These are phyloP conservation scores for Cyrtorhinus lividipennis DNA, from an alignment of 1,140 invertebrate species.

Conservation along the genomic window DNA sequence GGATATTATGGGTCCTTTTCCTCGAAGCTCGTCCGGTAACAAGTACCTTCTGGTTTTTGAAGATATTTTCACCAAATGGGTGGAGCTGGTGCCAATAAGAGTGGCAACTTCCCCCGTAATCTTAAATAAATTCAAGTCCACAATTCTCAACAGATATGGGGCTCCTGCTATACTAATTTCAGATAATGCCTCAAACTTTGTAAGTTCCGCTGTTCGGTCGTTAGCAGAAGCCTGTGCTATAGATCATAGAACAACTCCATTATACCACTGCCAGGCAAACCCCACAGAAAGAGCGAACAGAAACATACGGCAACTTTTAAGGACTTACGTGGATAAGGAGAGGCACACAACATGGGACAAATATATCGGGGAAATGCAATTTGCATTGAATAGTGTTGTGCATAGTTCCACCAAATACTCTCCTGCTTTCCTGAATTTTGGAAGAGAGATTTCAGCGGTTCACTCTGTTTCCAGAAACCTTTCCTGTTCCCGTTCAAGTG, in stretches of 20 bases:
- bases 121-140: too few species aligned
- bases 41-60: constrained; percentile 18
- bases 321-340: background rate
- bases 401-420: background rate
- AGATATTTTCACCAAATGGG: background rate
- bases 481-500: background rate
- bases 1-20: constrained; percentile 32
- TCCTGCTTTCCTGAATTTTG: background rate
- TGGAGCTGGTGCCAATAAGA: too few species aligned
- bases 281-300: background rate
- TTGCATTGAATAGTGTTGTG: background rate
- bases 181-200: too few species aligned
- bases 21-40: constrained; percentile 24
- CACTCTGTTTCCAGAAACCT: background rate
- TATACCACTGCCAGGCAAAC: background rate
- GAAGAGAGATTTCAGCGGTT: background rate
- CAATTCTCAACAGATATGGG: too few species aligned
- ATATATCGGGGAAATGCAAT: background rate
- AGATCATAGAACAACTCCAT: background rate
- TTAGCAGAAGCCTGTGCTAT: background rate
- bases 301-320: background rate
- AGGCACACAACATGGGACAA: background rate
- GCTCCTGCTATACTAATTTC: too few species aligned
- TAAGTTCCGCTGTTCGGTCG: too few species aligned
- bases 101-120: too few species aligned